Percentiles rank a stretch among this genome's conserved stretches.
phyloP scores from a whole-genome alignment of 2,113 vertebrate genomes.

The Desmodus rotundus region DNA sequence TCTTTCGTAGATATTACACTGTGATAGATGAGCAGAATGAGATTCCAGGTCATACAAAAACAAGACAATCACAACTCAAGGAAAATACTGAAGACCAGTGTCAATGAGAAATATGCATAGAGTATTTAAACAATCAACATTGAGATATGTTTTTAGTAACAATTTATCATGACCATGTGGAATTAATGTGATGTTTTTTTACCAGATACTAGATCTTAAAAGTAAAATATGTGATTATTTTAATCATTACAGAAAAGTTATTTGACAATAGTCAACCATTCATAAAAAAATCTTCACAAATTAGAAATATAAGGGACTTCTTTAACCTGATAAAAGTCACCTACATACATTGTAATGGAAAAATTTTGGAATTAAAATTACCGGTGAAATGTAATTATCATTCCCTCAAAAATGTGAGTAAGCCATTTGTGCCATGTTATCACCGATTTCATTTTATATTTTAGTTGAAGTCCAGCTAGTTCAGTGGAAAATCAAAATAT shows the following conservation, averaged over 20 bases:
- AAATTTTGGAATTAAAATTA: not conserved
- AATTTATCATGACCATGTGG: too few species aligned
- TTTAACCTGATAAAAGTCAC: not conserved
- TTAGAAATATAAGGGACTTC: not conserved
- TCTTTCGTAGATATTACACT: not conserved
- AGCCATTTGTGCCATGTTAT: not conserved
- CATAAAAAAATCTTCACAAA: not conserved
- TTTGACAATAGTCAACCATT: not conserved
- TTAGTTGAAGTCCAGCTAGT: not conserved
- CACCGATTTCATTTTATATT: not conserved
- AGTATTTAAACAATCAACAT: not conserved
- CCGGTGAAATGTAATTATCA: not conserved
- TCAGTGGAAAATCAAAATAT: not conserved
- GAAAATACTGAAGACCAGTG: too few species aligned
- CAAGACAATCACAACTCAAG: too few species aligned
- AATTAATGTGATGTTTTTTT: not conserved
- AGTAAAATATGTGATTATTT: not conserved
- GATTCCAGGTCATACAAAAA: too few species aligned
- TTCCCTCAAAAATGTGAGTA: not conserved
- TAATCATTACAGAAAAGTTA: not conserved
- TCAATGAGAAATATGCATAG: too few species aligned
- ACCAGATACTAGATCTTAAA: not conserved
- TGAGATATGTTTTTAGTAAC: not conserved
- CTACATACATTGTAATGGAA: not conserved
- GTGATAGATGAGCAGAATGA: too few species aligned